Evolutionary conservation across 2,888 invertebrate species (phyloP).

Genomic region (Drosophila algonquin): DNA sequence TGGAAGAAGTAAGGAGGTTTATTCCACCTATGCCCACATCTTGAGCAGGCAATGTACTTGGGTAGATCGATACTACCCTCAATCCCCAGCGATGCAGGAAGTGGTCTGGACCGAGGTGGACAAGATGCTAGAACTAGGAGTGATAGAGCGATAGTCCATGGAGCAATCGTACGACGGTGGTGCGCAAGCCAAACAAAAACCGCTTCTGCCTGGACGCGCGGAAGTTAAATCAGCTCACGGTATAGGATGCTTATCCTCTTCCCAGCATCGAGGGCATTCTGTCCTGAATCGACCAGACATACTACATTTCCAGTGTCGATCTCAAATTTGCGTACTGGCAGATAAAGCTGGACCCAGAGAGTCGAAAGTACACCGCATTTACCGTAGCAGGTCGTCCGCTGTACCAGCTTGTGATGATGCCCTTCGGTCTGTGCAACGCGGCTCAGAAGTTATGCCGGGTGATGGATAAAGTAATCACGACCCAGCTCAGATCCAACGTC

Average conservation of each 20-base stretch:
- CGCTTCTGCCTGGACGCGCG: too few species aligned
- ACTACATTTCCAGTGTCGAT: not conserved
- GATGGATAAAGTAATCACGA: too few species aligned
- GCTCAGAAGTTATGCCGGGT: not conserved
- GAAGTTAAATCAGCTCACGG: too few species aligned
- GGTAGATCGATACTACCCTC: not conserved
- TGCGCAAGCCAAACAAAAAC: too few species aligned
- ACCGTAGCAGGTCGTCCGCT: not conserved
- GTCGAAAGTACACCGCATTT: conserved; percentile 1
- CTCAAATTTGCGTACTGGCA: conserved; percentile 7
- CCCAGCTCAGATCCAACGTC: too few species aligned
- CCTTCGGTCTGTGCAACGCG: not conserved
- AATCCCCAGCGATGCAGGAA: conserved; percentile 1
- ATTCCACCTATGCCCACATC: too few species aligned
- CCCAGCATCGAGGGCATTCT: not conserved
- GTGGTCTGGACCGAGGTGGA: not conserved
- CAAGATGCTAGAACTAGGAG: not conserved
- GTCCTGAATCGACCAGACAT: conserved; percentile 2
- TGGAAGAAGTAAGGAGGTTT: too few species aligned
- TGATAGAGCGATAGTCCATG: not conserved
- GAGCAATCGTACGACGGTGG: too few species aligned
- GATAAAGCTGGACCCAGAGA: conserved; percentile 7
- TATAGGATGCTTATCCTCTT: too few species aligned
- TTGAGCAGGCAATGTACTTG: too few species aligned
- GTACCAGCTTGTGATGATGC: not conserved